Evolutionary conservation across 2,113 vertebrate species (phyloP).

Genomic region (Grammomys surdaster): DNA sequence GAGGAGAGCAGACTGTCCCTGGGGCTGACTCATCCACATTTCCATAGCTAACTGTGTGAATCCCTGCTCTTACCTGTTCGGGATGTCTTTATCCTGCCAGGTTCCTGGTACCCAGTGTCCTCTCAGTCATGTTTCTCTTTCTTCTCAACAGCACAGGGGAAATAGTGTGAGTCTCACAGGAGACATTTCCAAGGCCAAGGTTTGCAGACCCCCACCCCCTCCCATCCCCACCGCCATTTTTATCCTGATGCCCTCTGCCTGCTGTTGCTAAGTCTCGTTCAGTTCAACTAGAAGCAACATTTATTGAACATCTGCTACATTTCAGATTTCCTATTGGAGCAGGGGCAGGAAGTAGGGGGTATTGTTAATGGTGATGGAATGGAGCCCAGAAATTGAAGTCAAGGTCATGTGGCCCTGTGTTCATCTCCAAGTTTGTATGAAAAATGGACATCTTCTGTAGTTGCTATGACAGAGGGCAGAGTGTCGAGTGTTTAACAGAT

Average conservation of each 20-base stretch:
- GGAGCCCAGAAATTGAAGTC: conserved; percentile 17
- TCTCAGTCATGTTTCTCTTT: background rate
- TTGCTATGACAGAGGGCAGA: background rate
- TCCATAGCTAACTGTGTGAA: background rate
- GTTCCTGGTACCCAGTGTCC: no score
- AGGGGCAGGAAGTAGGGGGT: background rate
- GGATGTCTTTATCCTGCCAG: background rate
- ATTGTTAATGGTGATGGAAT: background rate
- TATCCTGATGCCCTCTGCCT: background rate
- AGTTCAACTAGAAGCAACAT: background rate
- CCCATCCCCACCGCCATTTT: background rate
- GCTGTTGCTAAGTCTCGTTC: background rate
- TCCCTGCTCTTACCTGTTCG: background rate
- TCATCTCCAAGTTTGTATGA: conserved; percentile 21
- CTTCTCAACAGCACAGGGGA: background rate
- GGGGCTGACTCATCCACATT: background rate
- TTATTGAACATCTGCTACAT: background rate
- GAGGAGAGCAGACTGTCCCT: background rate
- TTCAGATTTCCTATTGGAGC: background rate
- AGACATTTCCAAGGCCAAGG: background rate
- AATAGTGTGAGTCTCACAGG: background rate
- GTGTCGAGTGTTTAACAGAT: background rate
- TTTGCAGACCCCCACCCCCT: no score
- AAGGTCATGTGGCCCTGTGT: background rate
- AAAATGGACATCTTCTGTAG: background rate